Evolutionary conservation across 2,113 vertebrate genomes (phyloP).

Genomic region (Cyanoliseus patagonus): DNA sequence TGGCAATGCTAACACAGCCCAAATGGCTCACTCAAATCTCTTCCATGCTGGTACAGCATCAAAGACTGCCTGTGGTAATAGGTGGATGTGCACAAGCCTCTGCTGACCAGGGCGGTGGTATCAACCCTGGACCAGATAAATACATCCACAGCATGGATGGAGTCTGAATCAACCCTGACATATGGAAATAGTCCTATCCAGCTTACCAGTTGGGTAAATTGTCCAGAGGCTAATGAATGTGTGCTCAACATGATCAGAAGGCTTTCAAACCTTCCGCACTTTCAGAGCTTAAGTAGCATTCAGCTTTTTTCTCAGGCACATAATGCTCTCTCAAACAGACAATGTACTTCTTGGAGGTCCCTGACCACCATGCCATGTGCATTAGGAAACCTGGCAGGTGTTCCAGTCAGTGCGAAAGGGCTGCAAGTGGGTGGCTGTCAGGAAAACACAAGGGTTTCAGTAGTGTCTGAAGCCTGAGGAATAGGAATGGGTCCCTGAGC

Average conservation of each 20-base stretch:
- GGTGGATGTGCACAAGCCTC: neutral
- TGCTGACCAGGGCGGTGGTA: neutral
- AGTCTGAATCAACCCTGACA: neutral
- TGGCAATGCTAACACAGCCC: neutral
- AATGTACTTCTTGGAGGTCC: neutral
- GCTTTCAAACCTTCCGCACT: neutral
- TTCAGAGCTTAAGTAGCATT: neutral
- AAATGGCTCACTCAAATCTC: neutral
- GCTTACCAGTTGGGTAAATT: neutral
- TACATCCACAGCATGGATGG: neutral
- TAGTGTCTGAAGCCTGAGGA: neutral
- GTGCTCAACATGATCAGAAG: accelerated
- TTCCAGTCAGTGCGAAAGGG: accelerated
- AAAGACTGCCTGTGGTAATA: accelerated
- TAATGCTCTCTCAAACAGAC: neutral
- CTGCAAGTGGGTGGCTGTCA: neutral
- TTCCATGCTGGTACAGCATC: neutral
- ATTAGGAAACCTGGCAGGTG: neutral
- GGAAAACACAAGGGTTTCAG: neutral
- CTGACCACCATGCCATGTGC: neutral
- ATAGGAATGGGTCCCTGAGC: neutral
- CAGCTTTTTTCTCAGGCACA: neutral
- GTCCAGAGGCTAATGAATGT: neutral
- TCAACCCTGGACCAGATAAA: neutral
- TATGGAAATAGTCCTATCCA: neutral